Conservation (phyloP, 2,888 invertebrate species). For the Eupithecia subumbrata region DNA sequence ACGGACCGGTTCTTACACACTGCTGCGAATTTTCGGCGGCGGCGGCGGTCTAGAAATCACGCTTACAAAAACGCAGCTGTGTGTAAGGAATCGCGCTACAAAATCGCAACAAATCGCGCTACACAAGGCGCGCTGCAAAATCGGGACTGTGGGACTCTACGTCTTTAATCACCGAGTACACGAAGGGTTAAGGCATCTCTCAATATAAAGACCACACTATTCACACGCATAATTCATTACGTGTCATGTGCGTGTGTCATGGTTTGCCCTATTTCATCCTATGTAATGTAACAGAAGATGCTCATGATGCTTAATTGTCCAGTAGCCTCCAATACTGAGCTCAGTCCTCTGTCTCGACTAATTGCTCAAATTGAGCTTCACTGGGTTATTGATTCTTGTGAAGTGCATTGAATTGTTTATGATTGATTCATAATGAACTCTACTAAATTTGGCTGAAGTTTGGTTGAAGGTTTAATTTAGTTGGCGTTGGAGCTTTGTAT, state of each 20-base stretch:
- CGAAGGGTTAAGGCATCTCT: background rate
- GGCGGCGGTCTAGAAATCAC: too few species aligned
- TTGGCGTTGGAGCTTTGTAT: background rate
- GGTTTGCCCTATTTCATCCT: background rate
- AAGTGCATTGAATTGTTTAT: constrained; percentile 11
- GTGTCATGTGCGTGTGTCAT: background rate
- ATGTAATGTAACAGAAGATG: background rate
- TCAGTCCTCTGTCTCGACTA: constrained; percentile 20
- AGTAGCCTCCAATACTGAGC: constrained; percentile 7
- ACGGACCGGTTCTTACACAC: too few species aligned
- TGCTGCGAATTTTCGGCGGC: too few species aligned
- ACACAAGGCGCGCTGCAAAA: too few species aligned
- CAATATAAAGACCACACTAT: background rate
- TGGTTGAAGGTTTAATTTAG: background rate
- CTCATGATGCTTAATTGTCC: background rate
- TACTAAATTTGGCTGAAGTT: background rate
- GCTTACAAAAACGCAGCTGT: too few species aligned
- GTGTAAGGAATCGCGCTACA: too few species aligned
- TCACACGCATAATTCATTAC: background rate
- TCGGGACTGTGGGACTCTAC: too few species aligned
- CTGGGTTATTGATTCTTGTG: constrained; percentile 24
- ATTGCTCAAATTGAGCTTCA: constrained; percentile 31
- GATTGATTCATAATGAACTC: too few species aligned
- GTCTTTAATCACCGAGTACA: background rate
- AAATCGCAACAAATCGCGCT: too few species aligned